These are phyloP conservation scores for Acrobasis consociella DNA, from an alignment of 2,888 invertebrate species.

Conservation along the genomic window DNA sequence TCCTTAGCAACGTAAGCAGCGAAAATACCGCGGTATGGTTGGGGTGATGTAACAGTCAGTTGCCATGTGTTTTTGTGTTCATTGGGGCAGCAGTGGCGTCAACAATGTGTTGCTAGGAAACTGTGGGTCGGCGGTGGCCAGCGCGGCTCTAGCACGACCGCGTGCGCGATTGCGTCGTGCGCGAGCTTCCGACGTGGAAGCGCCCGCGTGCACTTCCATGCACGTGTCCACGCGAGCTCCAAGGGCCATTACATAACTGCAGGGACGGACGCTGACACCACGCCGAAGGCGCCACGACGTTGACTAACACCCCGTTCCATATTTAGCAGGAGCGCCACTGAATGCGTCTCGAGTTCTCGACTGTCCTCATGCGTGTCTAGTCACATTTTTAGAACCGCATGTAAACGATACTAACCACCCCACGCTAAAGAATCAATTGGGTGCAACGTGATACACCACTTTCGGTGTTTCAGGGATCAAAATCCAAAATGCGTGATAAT, in stretches of 20 bases:
- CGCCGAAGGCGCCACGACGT: slow-evolving; percentile 54
- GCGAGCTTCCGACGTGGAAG: slow-evolving; percentile 70
- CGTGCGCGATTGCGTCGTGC: slow-evolving; percentile 55
- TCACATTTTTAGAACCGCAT: slow-evolving; percentile 79
- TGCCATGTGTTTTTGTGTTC: slow-evolving; percentile 78
- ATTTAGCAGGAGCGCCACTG: slow-evolving; percentile 76
- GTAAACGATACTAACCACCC: slow-evolving; percentile 71
- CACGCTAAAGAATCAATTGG: slow-evolving; percentile 40
- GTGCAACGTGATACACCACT: slow-evolving; percentile 40
- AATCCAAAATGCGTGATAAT: slow-evolving; percentile 66
- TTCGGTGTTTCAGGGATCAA: slow-evolving; percentile 44
- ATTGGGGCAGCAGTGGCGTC: slow-evolving; percentile 75
- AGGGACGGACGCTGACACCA: slow-evolving; percentile 54
- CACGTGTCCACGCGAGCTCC: slow-evolving; percentile 61
- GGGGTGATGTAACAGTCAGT: slow-evolving; percentile 73
- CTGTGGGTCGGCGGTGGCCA: slow-evolving; percentile 53
- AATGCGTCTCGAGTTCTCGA: slow-evolving; percentile 64
- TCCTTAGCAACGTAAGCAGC: slow-evolving; percentile 63
- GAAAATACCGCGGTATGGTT: slow-evolving; percentile 50
- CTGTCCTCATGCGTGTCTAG: slow-evolving; percentile 67
- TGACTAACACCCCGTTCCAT: slow-evolving; percentile 72
- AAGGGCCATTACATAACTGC: slow-evolving; percentile 75
- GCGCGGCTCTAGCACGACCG: slow-evolving; percentile 45
- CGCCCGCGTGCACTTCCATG: slow-evolving; percentile 66
- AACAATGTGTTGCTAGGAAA: slow-evolving; percentile 82